phyloP scores from a whole-genome alignment of 2,797 vertebrate species.

The Danio jaintianensis region DNA sequence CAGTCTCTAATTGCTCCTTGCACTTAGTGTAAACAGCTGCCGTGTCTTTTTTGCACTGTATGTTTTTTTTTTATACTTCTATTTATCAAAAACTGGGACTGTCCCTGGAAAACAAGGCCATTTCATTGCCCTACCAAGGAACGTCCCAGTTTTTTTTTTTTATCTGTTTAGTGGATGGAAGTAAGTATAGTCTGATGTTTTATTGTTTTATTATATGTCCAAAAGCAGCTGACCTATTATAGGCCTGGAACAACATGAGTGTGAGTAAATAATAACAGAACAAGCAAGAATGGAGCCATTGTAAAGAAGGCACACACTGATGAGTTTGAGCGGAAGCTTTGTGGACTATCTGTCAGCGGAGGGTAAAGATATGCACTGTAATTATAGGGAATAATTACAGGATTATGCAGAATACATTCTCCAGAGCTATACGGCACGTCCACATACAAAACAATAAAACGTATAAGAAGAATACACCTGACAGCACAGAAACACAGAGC shows the following conservation, averaged over 20 bases:
- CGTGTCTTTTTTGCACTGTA: too few relatives aligned
- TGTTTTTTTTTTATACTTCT: too few relatives aligned
- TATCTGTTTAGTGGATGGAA: too few relatives aligned
- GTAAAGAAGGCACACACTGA: conserved; percentile 59
- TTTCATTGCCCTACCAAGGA: too few relatives aligned
- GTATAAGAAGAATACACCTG: conserved; percentile 27
- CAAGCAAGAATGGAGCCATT: conserved; percentile 63
- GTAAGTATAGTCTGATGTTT: not conserved
- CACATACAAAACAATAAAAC: conserved; percentile 31
- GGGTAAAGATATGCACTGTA: conserved; percentile 26
- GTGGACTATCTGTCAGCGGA: conserved; percentile 31
- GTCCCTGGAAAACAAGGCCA: too few relatives aligned
- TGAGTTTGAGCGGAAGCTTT: conserved; percentile 4
- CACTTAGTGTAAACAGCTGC: too few relatives aligned
- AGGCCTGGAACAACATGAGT: not conserved
- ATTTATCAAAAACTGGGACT: too few relatives aligned
- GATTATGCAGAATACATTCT: conserved; percentile 11
- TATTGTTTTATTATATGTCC: not conserved
- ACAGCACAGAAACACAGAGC: conserved; percentile 16
- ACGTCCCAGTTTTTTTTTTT: too few relatives aligned
- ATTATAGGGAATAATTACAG: conserved; percentile 45
- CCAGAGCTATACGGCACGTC: not conserved
- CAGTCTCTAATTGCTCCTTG: too few relatives aligned
- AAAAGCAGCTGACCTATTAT: not conserved
- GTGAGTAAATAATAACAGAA: conserved; percentile 22